phyloP scores from a whole-genome alignment of 2,113 vertebrate genomes.

The Albula goreensis region DNA sequence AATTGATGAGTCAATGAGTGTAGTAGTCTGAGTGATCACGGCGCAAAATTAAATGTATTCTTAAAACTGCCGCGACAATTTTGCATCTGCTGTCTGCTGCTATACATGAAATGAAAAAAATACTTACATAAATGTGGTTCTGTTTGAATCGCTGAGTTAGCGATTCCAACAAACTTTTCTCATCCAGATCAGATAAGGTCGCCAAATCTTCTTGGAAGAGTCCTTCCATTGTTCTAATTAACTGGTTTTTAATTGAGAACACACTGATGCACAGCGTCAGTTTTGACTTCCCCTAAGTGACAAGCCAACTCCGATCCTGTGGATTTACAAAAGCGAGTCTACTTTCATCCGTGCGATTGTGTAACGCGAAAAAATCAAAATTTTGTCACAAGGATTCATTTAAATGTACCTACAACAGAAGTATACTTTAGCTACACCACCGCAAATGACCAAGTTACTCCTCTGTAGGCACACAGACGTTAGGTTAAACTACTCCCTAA shows the following conservation, averaged over 20 bases:
- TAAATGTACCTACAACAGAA: neutral
- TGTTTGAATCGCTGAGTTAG: constrained; percentile 54
- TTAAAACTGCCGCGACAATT: neutral
- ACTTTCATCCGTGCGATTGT: neutral
- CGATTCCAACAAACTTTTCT: constrained; percentile 53
- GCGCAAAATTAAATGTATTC: neutral
- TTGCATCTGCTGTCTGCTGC: neutral
- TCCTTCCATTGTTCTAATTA: constrained; percentile 41
- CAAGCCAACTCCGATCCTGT: neutral
- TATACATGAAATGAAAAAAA: neutral
- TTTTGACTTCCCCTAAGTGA: neutral
- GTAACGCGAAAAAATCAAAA: neutral
- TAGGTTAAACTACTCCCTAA: neutral
- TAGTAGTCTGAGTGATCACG: neutral
- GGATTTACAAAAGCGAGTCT: neutral
- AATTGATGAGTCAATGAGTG: neutral
- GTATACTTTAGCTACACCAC: neutral
- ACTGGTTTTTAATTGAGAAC: neutral
- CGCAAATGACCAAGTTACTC: neutral
- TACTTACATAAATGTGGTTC: constrained; percentile 62
- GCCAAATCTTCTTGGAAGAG: constrained; percentile 54
- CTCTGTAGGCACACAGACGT: neutral
- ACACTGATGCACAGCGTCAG: neutral
- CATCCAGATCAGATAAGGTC: constrained; percentile 57
- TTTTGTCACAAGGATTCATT: neutral